Conservation (phyloP, 2,797 vertebrate genomes). For the Hyperoplus lanceolatus region DNA sequence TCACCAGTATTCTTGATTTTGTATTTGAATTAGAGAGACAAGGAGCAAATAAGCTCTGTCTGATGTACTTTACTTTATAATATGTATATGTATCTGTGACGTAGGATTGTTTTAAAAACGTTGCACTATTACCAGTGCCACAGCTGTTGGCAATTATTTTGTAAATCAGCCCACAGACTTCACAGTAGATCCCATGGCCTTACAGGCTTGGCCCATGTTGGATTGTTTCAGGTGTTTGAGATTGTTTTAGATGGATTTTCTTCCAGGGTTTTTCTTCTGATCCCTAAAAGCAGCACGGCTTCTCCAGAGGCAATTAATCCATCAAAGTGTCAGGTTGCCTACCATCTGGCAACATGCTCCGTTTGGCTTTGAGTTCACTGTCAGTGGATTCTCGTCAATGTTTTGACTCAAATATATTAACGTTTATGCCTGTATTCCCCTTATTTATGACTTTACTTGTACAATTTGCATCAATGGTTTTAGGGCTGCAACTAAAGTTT, state of each 20-base stretch:
- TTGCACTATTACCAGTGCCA: not conserved
- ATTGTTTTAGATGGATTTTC: not conserved
- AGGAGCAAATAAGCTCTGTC: not conserved
- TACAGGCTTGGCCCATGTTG: not conserved
- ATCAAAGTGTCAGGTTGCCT: constrained; percentile 3
- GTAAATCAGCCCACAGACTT: not conserved
- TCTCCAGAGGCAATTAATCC: constrained; percentile 1
- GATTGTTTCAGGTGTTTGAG: not conserved
- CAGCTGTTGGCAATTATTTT: not conserved
- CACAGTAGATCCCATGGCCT: not conserved
- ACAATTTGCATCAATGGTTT: not conserved
- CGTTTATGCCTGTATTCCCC: not conserved
- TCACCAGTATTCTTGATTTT: not conserved
- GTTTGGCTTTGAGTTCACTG: constrained; percentile 1
- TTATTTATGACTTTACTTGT: not conserved
- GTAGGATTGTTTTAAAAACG: no score
- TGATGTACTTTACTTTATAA: no score
- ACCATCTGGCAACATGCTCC: not conserved
- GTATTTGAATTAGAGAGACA: not conserved
- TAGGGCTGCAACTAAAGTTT: not conserved
- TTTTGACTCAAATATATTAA: not conserved
- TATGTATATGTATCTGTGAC: not conserved
- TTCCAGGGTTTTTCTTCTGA: constrained; percentile 8
- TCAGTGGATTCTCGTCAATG: not conserved
- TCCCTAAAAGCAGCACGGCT: not conserved